Percentiles rank a stretch among this genome's conserved stretches.
Conservation (phyloP, 2,888 invertebrate species). For the Leptopterna dolabrata region DNA sequence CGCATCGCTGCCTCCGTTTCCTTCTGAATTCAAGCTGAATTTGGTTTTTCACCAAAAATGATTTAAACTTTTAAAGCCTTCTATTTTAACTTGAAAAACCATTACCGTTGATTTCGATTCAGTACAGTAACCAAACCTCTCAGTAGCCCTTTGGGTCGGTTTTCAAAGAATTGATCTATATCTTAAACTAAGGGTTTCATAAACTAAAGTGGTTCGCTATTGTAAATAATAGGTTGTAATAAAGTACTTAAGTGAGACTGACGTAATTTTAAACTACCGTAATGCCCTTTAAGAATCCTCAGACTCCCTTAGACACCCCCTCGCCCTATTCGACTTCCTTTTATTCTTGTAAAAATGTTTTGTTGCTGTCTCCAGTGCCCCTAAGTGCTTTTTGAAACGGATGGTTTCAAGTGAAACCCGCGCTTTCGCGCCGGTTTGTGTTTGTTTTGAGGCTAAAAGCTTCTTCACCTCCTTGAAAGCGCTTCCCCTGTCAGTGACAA, state of each 20-base stretch:
- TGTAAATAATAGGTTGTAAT: too few relatives aligned
- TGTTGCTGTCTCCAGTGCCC: neutral
- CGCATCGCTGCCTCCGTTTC: too few relatives aligned
- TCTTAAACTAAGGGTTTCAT: too few relatives aligned
- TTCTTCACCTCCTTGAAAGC: conserved; percentile 16
- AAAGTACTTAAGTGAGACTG: neutral
- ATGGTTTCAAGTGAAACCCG: conserved; percentile 10
- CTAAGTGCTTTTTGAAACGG: conserved; percentile 11
- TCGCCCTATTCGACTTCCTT: neutral
- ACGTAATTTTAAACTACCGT: neutral
- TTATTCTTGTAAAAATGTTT: conserved; percentile 11
- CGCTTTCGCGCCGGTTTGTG: neutral
- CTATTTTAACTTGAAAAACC: too few relatives aligned
- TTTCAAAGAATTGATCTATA: too few relatives aligned
- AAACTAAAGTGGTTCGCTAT: too few relatives aligned
- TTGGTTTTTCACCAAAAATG: too few relatives aligned
- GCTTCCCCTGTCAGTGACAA: neutral
- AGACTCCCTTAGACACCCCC: neutral
- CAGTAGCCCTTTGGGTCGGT: too few relatives aligned
- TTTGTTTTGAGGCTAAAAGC: conserved; percentile 26
- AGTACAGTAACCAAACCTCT: too few relatives aligned
- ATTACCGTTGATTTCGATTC: too few relatives aligned
- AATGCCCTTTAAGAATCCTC: neutral
- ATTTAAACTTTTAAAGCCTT: too few relatives aligned
- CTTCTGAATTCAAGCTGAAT: too few relatives aligned